Conservation (phyloP, 2,113 vertebrate species). For the Promerops cafer region DNA sequence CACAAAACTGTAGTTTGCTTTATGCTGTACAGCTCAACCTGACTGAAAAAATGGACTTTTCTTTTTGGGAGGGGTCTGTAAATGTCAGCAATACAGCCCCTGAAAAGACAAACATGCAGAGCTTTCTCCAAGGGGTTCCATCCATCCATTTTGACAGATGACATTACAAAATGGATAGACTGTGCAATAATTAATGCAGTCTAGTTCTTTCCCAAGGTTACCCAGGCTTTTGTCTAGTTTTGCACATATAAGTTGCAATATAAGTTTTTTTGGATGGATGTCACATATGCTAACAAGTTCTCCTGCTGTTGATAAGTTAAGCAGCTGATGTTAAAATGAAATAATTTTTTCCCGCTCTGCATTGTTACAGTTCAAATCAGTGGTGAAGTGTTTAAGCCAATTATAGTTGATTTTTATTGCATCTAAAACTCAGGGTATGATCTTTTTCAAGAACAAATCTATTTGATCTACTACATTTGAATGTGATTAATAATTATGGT, state of each 20-base stretch:
- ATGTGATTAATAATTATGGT: not conserved
- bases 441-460: not conserved
- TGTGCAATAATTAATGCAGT: not conserved
- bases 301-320: not conserved
- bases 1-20: not conserved
- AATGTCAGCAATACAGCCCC: not conserved
- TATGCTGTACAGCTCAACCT: not conserved
- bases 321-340: not conserved
- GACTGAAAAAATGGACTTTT: not conserved
- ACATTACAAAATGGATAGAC: not conserved
- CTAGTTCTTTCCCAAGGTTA: not conserved
- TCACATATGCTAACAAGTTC: not conserved
- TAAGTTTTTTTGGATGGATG: not conserved
- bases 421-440: not conserved
- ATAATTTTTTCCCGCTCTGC: not conserved
- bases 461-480: not conserved
- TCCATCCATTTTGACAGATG: not conserved
- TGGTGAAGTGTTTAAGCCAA: not conserved
- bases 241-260: fast-evolving
- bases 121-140: not conserved
- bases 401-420: not conserved
- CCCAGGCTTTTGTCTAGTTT: not conserved
- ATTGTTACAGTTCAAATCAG: not conserved
- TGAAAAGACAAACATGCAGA: not conserved
- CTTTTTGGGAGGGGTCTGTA: not conserved